These are phyloP conservation scores for Xylota sylvarum DNA, from an alignment of 2,888 invertebrate species.

Conservation along the genomic window DNA sequence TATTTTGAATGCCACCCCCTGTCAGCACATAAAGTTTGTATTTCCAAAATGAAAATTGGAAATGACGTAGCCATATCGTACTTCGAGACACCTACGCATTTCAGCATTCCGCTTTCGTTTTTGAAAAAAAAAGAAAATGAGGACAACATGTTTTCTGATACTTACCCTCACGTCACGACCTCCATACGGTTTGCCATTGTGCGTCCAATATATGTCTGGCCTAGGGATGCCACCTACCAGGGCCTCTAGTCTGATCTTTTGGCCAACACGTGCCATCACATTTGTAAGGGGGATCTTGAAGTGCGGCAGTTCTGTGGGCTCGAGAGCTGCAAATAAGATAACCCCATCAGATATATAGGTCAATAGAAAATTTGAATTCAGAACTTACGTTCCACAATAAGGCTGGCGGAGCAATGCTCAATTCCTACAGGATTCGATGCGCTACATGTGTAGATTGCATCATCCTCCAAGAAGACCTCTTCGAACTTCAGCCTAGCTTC, in stretches of 20 bases:
- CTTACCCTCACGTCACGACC: constrained; percentile 88
- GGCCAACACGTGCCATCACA: constrained; percentile 90
- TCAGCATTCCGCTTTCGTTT: constrained; percentile 6
- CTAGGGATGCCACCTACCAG: constrained; percentile 88
- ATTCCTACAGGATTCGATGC: constrained; percentile 89
- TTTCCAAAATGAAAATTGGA: constrained; percentile 24
- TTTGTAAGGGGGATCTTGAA: constrained; percentile 88
- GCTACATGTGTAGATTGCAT: constrained; percentile 89
- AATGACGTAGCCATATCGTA: constrained; percentile 37
- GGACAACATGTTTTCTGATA: constrained; percentile 59
- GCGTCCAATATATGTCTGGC: constrained; percentile 88
- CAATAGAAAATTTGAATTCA: background rate
- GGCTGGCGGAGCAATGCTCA: constrained; percentile 87
- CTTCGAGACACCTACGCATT: constrained; percentile 37
- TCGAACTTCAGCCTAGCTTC: constrained; percentile 91
- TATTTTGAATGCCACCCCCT: background rate
- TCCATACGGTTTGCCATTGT: constrained; percentile 88
- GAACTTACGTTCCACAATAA: constrained; percentile 89
- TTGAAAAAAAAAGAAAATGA: background rate
- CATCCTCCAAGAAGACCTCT: constrained; percentile 88
- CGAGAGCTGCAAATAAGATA: constrained; percentile 85
- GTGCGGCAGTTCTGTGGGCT: constrained; percentile 87
- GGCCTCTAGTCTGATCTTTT: constrained; percentile 90
- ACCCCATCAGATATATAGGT: background rate
- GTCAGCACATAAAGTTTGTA: background rate